Percentiles rank a stretch among this genome's conserved stretches.
Evolutionary conservation across 2,113 vertebrate species (phyloP).

Genomic region (Saccopteryx bilineata): DNA sequence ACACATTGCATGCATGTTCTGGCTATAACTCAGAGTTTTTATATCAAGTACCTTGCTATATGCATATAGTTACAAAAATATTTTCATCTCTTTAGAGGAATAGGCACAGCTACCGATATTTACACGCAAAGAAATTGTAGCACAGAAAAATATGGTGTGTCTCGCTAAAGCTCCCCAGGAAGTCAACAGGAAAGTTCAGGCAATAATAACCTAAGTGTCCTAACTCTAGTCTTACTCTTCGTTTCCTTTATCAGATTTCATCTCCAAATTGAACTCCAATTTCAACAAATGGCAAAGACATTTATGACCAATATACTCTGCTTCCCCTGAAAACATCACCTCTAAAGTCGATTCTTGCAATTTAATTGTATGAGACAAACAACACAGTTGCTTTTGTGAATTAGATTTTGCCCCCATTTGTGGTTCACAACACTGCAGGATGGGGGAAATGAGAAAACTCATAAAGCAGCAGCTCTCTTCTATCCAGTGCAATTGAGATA

Average conservation of each 20-base stretch:
- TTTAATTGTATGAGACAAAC: conserved; percentile 81
- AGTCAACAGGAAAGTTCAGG: not conserved
- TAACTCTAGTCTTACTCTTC: not conserved
- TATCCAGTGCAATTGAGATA: conserved; percentile 38
- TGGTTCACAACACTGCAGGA: conserved; percentile 50
- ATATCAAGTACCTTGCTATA: not conserved
- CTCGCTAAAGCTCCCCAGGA: not conserved
- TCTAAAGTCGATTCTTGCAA: conserved; percentile 69
- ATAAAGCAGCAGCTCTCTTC: conserved; percentile 67
- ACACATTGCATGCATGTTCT: not conserved
- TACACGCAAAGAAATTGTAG: not conserved
- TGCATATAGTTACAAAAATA: not conserved
- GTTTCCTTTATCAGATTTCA: conserved; percentile 70
- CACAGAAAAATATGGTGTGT: not conserved
- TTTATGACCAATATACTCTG: conserved; percentile 71
- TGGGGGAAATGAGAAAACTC: conserved; percentile 79
- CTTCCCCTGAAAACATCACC: conserved; percentile 69
- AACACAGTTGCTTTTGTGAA: conserved; percentile 72
- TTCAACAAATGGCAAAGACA: conserved; percentile 76
- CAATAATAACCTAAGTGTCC: conserved; percentile 57
- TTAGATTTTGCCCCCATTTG: conserved; percentile 63
- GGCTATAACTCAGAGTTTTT: not conserved
- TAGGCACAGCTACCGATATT: not conserved
- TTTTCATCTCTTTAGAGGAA: not conserved
- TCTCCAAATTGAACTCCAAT: conserved; percentile 76